These are phyloP conservation scores for Lateolabrax maculatus DNA, from an alignment of 2,797 vertebrate genomes.

Conservation along the genomic window DNA sequence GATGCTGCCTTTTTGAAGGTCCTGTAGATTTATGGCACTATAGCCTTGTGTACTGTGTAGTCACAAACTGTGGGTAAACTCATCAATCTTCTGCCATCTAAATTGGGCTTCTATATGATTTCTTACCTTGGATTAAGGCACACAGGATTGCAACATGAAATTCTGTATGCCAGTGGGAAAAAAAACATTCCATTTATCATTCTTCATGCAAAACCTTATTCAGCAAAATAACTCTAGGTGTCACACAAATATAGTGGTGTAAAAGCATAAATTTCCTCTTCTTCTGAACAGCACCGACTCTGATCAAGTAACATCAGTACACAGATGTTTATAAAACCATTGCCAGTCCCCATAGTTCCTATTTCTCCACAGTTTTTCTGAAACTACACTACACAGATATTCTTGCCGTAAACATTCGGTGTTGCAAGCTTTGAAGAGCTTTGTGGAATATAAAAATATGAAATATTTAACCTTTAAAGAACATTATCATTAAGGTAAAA, in stretches of 20 bases:
- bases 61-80: slow-evolving; percentile 36
- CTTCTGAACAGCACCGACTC: not conserved
- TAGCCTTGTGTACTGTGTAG: slow-evolving; percentile 33
- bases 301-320: not conserved
- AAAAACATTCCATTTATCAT: slow-evolving; percentile 28
- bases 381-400: slow-evolving; percentile 1
- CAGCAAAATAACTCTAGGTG: not conserved
- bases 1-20: slow-evolving; percentile 42
- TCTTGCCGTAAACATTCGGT: slow-evolving; percentile 3
- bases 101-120: slow-evolving; percentile 31
- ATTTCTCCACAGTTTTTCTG: not conserved
- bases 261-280: not conserved
- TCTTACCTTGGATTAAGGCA: slow-evolving; percentile 34
- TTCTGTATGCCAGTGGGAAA: slow-evolving; percentile 2
- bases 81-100: slow-evolving; percentile 42
- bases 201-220: slow-evolving; percentile 24
- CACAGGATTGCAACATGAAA: slow-evolving; percentile 27
- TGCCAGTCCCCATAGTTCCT: not conserved
- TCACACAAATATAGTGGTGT: not conserved
- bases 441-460: not conserved
- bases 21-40: slow-evolving; percentile 46
- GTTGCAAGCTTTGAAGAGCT: slow-evolving; percentile 11
- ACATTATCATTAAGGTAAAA: not conserved
- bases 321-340: not conserved
- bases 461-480: slow-evolving; percentile 14